These are phyloP conservation scores for Alosa sapidissima DNA, from an alignment of 2,797 vertebrate genomes.

Conservation along the genomic window DNA sequence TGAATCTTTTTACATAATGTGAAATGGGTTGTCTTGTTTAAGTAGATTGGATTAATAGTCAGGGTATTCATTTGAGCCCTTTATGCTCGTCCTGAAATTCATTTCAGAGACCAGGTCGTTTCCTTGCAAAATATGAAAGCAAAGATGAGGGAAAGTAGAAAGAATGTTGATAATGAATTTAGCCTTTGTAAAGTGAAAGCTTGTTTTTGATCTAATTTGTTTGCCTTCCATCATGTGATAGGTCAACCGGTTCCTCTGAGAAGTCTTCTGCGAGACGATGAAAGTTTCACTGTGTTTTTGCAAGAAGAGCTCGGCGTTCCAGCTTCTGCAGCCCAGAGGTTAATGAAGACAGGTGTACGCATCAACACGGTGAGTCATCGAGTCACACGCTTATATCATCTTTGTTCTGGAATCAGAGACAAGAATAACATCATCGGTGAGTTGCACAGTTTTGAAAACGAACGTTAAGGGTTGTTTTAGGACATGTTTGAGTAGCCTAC, in stretches of 20 bases:
- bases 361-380: conserved; percentile 63
- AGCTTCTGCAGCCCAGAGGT: conserved; percentile 56
- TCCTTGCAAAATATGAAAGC: too few species aligned
- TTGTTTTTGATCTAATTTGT: not conserved
- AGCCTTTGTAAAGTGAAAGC: not conserved
- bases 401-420: not conserved
- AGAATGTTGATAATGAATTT: not conserved
- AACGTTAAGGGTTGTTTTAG: too few species aligned
- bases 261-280: conserved; percentile 65
- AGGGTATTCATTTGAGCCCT: not conserved
- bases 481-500: too few species aligned
- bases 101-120: not conserved
- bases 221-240: conserved; percentile 49
- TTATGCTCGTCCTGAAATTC: not conserved
- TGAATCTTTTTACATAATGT: not conserved
- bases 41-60: not conserved
- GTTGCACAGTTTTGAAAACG: too few species aligned
- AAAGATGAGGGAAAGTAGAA: too few species aligned
- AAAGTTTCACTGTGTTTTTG: conserved; percentile 71
- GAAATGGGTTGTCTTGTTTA: not conserved
- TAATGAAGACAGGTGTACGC: conserved; percentile 57
- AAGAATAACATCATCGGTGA: too few species aligned
- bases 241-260: conserved; percentile 63
- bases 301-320: conserved; percentile 58
- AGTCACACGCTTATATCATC: not conserved